Evolutionary conservation across 2,888 invertebrate genomes (phyloP).

Genomic region (Macrophya annulata): DNA sequence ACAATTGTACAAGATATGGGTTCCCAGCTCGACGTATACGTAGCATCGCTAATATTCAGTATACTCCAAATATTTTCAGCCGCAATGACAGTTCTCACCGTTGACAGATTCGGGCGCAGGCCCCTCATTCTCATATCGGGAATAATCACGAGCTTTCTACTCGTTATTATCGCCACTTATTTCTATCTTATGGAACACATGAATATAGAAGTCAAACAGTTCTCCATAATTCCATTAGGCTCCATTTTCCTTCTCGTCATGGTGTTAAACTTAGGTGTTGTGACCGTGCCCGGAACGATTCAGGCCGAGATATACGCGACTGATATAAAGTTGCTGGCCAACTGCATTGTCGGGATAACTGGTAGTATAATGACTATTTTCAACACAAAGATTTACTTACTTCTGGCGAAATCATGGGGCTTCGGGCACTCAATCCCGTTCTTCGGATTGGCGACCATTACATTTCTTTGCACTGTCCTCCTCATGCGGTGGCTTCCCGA

Average conservation of each 20-base stretch:
- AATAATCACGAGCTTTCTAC: conserved; percentile 61
- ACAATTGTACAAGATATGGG: conserved; percentile 77
- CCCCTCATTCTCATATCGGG: conserved; percentile 78
- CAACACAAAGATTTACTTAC: conserved; percentile 65
- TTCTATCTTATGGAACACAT: conserved; percentile 67
- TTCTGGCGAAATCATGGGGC: conserved; percentile 64
- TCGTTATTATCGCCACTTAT: conserved; percentile 65
- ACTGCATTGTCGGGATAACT: conserved; percentile 61
- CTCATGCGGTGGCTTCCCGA: conserved; percentile 66
- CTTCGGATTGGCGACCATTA: conserved; percentile 60
- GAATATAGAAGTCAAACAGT: conserved; percentile 59
- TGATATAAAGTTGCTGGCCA: conserved; percentile 66
- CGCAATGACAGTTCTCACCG: conserved; percentile 69
- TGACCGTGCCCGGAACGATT: conserved; percentile 63
- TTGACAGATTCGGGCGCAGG: conserved; percentile 79
- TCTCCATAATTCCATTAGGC: conserved; percentile 62
- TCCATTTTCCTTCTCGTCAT: conserved; percentile 66
- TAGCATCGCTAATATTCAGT: conserved; percentile 68
- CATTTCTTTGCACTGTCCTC: conserved; percentile 59
- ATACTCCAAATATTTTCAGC: conserved; percentile 71
- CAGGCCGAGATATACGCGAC: conserved; percentile 68
- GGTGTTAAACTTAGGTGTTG: conserved; percentile 65
- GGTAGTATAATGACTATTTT: conserved; percentile 55
- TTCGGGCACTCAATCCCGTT: conserved; percentile 68
- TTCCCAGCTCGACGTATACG: conserved; percentile 61